Evolutionary conservation across 2,113 vertebrate species (phyloP).

Genomic region (Tupaia tana): DNA sequence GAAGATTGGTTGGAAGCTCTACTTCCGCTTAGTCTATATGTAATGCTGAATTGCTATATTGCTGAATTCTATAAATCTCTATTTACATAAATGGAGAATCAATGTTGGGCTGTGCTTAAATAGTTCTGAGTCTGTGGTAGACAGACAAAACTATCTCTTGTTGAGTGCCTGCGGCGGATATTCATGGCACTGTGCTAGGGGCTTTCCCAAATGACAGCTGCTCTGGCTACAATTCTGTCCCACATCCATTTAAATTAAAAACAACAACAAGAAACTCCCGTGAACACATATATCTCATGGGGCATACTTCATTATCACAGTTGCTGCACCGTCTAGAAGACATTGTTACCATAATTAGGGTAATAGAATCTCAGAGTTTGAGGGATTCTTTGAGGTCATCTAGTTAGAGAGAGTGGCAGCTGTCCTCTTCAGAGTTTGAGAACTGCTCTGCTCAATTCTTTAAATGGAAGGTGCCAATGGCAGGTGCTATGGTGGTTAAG

Average conservation of each 20-base stretch:
- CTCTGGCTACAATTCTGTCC: conserved; percentile 48
- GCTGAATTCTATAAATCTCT: too few relatives aligned
- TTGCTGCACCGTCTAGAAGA: conserved; percentile 64
- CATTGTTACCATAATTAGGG: conserved; percentile 55
- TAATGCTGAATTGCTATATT: background rate
- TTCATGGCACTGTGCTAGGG: conserved; percentile 14
- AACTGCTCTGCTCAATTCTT: conserved; percentile 37
- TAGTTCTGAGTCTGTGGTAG: conserved; percentile 36
- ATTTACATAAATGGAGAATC: conserved; percentile 52
- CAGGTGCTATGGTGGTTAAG: too few relatives aligned
- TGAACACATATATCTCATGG: conserved; percentile 3
- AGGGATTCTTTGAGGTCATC: conserved; percentile 58
- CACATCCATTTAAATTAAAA: conserved; percentile 52
- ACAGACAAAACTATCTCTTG: background rate
- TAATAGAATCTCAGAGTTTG: conserved; percentile 66
- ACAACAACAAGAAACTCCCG: background rate
- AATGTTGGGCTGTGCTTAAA: conserved; percentile 14
- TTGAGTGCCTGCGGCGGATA: conserved; percentile 55
- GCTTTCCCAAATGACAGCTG: conserved; percentile 51
- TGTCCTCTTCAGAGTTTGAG: conserved; percentile 56
- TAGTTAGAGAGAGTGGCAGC: conserved; percentile 60
- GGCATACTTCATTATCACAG: conserved; percentile 68
- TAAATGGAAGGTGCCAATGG: conserved; percentile 17
- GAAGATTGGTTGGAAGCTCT: conserved; percentile 24
- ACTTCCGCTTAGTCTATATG: conserved; percentile 21